These are phyloP conservation scores for Cyrtorhinus lividipennis DNA, from an alignment of 1,140 invertebrate species.

Conservation along the genomic window DNA sequence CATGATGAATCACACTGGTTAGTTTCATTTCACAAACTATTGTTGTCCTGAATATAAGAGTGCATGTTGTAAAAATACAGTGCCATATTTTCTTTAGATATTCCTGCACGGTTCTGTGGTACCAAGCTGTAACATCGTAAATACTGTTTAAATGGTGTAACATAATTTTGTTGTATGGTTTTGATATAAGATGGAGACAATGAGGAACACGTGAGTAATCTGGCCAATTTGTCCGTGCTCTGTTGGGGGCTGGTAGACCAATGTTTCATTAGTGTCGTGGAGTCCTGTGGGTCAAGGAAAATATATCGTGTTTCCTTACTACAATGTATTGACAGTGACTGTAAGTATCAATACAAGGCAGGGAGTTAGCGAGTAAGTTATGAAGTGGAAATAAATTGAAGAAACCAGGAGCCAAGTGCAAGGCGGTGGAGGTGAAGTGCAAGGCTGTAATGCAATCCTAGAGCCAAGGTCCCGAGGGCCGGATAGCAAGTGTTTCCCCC, in stretches of 20 bases:
- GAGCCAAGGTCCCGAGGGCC: neutral
- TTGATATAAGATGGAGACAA: neutral
- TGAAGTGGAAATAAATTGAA: conserved; percentile 6
- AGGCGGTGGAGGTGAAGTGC: conserved; percentile 19
- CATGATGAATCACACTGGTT: neutral
- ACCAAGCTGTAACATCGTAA: neutral
- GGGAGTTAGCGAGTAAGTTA: no score
- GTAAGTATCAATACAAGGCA: no score
- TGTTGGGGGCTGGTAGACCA: no score
- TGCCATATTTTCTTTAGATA: neutral
- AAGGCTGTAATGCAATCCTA: conserved; percentile 11
- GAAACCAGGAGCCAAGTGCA: conserved; percentile 8
- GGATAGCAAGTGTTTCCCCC: conserved; percentile 17
- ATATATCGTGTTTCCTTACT: no score
- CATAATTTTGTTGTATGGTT: neutral
- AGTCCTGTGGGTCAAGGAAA: no score
- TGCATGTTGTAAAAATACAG: neutral
- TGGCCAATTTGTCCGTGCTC: neutral
- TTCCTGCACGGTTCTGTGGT: neutral
- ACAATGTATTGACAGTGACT: no score
- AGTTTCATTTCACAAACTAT: neutral
- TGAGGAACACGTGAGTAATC: neutral
- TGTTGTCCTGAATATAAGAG: no score
- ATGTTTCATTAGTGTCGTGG: no score
- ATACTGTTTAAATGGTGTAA: neutral